phyloP scores from a whole-genome alignment of 2,113 vertebrate species.

The Peucedramus taeniatus region DNA sequence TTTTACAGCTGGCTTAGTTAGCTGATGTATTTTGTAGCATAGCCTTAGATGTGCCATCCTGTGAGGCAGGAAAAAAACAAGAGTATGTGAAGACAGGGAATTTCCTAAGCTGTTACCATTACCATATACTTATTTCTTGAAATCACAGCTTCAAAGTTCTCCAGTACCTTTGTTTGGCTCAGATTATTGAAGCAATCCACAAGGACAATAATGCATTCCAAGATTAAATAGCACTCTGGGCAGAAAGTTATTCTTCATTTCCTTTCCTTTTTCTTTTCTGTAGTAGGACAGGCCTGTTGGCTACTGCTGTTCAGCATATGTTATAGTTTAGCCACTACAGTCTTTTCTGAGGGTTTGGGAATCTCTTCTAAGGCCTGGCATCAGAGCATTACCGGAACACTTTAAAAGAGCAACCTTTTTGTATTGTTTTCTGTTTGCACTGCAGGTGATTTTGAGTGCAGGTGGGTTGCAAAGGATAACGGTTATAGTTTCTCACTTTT shows the following conservation, averaged over 20 bases:
- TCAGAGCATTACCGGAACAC: neutral
- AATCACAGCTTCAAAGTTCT: neutral
- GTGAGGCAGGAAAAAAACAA: neutral
- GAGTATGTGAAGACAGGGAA: neutral
- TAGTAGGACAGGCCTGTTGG: neutral
- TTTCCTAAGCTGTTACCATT: neutral
- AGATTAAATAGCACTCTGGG: neutral
- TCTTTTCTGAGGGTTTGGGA: neutral
- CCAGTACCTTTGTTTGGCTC: neutral
- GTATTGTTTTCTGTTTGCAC: neutral
- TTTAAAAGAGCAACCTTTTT: neutral
- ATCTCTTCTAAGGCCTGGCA: neutral
- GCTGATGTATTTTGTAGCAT: neutral
- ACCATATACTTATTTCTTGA: neutral
- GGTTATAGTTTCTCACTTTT: neutral
- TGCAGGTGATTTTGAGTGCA: neutral
- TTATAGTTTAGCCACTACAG: neutral
- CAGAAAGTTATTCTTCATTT: neutral
- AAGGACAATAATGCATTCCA: neutral
- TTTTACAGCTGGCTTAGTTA: neutral
- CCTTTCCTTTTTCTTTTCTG: neutral
- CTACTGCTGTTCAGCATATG: neutral
- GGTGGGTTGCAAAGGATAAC: neutral
- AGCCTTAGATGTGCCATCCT: neutral
- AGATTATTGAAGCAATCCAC: neutral